Base-by-base conservation (phyloP, 2,888 invertebrate genomes). In the Leucoptera coffeella region DNA sequence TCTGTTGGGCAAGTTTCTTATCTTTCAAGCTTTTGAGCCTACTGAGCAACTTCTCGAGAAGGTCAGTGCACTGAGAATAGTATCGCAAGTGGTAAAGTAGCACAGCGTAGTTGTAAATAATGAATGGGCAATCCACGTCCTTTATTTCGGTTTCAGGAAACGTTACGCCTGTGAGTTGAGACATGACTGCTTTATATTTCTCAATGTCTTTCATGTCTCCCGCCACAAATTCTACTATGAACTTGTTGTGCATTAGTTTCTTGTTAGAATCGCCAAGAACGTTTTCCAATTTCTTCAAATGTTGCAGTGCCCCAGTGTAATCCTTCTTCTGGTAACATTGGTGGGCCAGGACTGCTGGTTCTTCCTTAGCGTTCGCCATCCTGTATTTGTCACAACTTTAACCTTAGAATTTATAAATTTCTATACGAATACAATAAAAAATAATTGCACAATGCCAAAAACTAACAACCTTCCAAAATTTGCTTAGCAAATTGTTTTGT, bases 161-260 rank as follows among this genome's bases (percentile, higher is more conserved):
- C 22, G 42, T 45, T 13, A 77, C 67, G 2, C 74, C 74, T 27
- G 77, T 76, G 23, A 84, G 61, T 12, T 77, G 67, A 15, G 75
- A 73, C 12, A 90, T 58, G 27, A 75, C 74, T 41, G 80, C 82
- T 33, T 81, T 75, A 41, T 90, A 82, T 27, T 77, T 72, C 28
- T 85, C 83, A 8, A 83, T 78, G 40, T 85, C 82, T 38, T 78
- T 83, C 42, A 84, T 74, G 25, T 82, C 82, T 29, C 75, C 76
- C 33, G 78, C 78, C 50, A 82, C 87, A 53, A 85, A 91, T 44
- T 90, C 87, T 0, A 80, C 81, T 0, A 94, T 80, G 14, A 85
- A 82, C 56, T 84, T 85, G 47, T 95, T 94, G 43, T 90, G 90
- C 23, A 77, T 71, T 2, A 89, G 78, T 46, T 87, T 81, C 32